Evolutionary conservation across 2,888 invertebrate genomes (phyloP).

Genomic region (Choreutis nemorana): DNA sequence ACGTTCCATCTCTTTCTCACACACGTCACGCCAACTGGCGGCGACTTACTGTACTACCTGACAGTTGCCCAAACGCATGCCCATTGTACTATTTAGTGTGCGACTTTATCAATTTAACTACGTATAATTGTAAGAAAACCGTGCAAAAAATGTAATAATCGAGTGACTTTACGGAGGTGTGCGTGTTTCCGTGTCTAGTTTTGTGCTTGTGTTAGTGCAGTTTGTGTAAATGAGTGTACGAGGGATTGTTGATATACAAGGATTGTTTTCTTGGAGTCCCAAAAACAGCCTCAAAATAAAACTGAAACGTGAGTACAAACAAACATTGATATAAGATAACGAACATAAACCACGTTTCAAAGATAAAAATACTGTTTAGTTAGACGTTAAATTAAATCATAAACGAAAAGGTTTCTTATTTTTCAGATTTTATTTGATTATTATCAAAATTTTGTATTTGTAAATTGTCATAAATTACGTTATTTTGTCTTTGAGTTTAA

Average conservation of each 20-base stretch:
- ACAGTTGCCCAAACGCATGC: constrained; percentile 55
- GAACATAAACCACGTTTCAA: too few relatives aligned
- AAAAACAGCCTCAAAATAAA: constrained; percentile 62
- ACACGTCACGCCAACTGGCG: constrained; percentile 37
- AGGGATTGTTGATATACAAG: constrained; percentile 48
- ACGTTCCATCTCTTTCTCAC: not conserved
- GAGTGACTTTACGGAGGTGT: not conserved
- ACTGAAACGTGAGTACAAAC: constrained; percentile 49
- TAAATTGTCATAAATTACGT: too few relatives aligned
- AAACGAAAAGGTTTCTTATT: too few relatives aligned
- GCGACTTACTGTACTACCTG: constrained; percentile 32
- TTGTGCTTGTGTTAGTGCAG: constrained; percentile 19
- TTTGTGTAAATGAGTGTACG: constrained; percentile 58
- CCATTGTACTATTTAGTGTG: constrained; percentile 22
- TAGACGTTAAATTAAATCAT: too few relatives aligned
- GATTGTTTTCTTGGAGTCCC: constrained; percentile 59
- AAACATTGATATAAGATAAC: not conserved
- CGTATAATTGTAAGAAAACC: not conserved
- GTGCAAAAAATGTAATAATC: too few relatives aligned
- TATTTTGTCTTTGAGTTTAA: too few relatives aligned
- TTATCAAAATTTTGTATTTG: too few relatives aligned
- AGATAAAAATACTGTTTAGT: too few relatives aligned
- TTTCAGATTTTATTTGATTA: too few relatives aligned
- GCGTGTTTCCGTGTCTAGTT: too few relatives aligned
- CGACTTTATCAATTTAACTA: not conserved